Conservation (phyloP, 2,888 invertebrate genomes). For the Linnaemya tessellans region DNA sequence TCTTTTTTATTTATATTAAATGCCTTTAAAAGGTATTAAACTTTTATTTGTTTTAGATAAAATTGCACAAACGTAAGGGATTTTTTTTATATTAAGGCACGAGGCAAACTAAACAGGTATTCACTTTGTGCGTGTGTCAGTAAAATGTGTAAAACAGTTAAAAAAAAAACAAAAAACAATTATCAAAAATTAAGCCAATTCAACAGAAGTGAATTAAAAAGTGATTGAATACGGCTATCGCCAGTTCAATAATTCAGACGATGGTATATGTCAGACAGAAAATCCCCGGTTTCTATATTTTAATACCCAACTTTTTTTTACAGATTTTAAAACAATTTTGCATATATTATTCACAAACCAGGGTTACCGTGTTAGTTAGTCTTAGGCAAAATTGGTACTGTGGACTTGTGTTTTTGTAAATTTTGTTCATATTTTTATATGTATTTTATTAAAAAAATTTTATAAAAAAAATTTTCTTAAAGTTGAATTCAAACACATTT, state of each 20-base stretch:
- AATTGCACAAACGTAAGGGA: not conserved
- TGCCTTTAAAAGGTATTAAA: not conserved
- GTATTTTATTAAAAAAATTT: no score
- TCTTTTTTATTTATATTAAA: not conserved
- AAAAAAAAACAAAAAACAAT: not conserved
- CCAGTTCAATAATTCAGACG: not conserved
- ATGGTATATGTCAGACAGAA: not conserved
- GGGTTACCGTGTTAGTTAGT: no score
- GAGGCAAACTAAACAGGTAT: not conserved
- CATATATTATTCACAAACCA: no score
- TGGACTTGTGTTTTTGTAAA: no score
- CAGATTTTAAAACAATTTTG: no score
- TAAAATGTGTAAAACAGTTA: not conserved
- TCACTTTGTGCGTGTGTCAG: not conserved
- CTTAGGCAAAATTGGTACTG: no score
- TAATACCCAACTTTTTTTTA: not conserved
- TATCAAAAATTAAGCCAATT: slow-evolving; percentile 7
- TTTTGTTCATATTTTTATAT: no score
- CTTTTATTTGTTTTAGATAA: slow-evolving; percentile 5
- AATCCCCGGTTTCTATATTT: not conserved
- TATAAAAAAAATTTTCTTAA: no score
- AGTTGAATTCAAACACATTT: no score
- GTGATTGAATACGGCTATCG: not conserved
- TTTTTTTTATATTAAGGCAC: not conserved
- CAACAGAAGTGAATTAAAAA: slow-evolving; percentile 1